Conservation (phyloP, 2,888 invertebrate species). For the Cheilosia soror region DNA sequence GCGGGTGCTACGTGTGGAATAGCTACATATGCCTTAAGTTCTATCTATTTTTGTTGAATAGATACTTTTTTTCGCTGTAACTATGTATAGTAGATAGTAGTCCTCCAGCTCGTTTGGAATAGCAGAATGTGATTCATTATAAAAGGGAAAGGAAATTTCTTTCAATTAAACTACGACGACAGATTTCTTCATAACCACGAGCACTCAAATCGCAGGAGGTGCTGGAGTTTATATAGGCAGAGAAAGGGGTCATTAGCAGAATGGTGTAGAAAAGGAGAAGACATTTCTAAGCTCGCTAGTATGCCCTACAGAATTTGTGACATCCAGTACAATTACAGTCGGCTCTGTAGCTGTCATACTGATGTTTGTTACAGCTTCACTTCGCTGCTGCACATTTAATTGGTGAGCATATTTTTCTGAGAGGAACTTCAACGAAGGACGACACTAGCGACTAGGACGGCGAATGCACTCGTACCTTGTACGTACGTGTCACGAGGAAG, state of each 20-base stretch:
- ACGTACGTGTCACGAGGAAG: conserved; percentile 61
- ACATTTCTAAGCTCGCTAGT: background rate
- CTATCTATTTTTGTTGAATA: conserved; percentile 26
- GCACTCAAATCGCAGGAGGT: conserved; percentile 36
- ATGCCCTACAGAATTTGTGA: conserved; percentile 41
- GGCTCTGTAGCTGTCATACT: conserved; percentile 53
- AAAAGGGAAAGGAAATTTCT: conserved; percentile 45
- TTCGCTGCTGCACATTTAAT: conserved; percentile 63
- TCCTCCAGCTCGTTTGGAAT: background rate
- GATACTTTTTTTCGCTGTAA: conserved; percentile 28
- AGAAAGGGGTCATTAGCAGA: background rate
- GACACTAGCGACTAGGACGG: conserved; percentile 15
- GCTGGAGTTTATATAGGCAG: background rate
- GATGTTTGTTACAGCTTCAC: conserved; percentile 42
- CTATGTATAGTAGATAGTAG: background rate
- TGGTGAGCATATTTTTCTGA: conserved; percentile 57
- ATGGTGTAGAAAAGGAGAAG: background rate
- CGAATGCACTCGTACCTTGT: conserved; percentile 19
- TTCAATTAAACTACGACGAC: conserved; percentile 65
- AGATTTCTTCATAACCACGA: conserved; percentile 45
- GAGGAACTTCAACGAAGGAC: conserved; percentile 42
- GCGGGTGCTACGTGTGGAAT: background rate
- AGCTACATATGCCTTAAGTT: conserved; percentile 29
- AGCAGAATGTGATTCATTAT: conserved; percentile 61
- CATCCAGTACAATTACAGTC: conserved; percentile 54